Evolutionary conservation across 2,888 invertebrate species (phyloP).

Genomic region (Matsumyia berberina): DNA sequence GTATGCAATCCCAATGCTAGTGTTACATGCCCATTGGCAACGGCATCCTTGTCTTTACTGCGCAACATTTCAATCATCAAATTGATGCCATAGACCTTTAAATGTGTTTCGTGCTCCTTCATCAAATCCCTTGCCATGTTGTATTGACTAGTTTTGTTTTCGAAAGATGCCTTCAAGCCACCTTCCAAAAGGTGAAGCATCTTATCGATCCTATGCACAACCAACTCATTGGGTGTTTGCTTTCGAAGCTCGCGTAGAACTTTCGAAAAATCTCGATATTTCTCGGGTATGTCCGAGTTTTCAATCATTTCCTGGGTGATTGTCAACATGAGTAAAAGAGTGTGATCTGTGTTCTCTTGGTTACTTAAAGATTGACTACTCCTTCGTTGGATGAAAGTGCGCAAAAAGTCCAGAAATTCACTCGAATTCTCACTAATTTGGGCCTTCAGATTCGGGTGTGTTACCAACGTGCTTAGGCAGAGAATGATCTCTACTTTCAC

Average conservation of each 20-base stretch:
- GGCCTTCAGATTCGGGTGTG: constrained; percentile 80
- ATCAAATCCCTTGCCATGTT: constrained; percentile 80
- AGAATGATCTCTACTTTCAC: constrained; percentile 80
- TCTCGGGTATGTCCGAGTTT: constrained; percentile 67
- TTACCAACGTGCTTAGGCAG: constrained; percentile 81
- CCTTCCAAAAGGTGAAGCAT: constrained; percentile 77
- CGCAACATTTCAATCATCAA: constrained; percentile 81
- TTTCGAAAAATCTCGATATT: constrained; percentile 73
- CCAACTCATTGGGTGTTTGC: constrained; percentile 74
- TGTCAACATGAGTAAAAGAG: constrained; percentile 78
- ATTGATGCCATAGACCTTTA: constrained; percentile 83
- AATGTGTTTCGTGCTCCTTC: constrained; percentile 80
- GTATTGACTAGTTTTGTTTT: constrained; percentile 65
- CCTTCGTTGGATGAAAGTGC: constrained; percentile 77
- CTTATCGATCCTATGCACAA: constrained; percentile 78
- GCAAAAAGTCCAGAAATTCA: constrained; percentile 80
- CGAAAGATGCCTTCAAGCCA: constrained; percentile 46
- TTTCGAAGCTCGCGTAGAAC: constrained; percentile 70
- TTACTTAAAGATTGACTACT: constrained; percentile 32
- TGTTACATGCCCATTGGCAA: constrained; percentile 81
- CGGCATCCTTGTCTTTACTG: constrained; percentile 79
- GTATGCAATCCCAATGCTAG: constrained; percentile 81
- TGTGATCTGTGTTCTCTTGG: constrained; percentile 78
- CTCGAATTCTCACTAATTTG: constrained; percentile 80
- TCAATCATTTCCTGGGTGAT: constrained; percentile 81